These are phyloP conservation scores for Drosophila prostipennis DNA, from an alignment of 2,888 invertebrate genomes.

Conservation along the genomic window DNA sequence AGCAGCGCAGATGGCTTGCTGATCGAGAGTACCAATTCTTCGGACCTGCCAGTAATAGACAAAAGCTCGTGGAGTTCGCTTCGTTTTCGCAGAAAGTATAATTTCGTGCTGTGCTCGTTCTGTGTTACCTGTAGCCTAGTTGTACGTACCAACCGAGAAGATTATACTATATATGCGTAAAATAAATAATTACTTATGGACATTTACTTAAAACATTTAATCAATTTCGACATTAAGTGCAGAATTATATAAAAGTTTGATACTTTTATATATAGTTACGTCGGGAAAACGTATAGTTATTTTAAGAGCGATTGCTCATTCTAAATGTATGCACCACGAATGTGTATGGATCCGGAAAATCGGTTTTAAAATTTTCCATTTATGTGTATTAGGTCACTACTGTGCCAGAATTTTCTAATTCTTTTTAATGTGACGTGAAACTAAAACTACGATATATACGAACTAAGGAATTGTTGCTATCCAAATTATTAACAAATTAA, in stretches of 20 bases:
- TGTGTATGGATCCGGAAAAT: neutral
- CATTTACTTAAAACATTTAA: slow-evolving; percentile 3
- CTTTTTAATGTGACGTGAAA: slow-evolving; percentile 8
- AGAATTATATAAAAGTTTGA: neutral
- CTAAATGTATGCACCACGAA: neutral
- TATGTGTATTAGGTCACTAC: neutral
- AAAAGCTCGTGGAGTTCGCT: slow-evolving; percentile 78
- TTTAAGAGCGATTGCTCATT: slow-evolving; percentile 13
- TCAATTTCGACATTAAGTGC: slow-evolving; percentile 2
- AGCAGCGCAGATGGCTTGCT: slow-evolving; percentile 2
- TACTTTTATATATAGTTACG: neutral
- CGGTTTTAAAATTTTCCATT: neutral
- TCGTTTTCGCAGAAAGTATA: slow-evolving; percentile 64
- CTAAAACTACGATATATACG: neutral
- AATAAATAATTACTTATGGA: neutral
- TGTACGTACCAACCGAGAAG: slow-evolving; percentile 59
- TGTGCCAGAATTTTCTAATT: too few relatives aligned
- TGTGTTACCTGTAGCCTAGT: slow-evolving; percentile 68
- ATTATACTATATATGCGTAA: neutral
- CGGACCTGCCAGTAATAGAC: slow-evolving; percentile 73
- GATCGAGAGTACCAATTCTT: slow-evolving; percentile 36
- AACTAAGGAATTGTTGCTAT: neutral
- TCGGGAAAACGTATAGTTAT: slow-evolving; percentile 7
- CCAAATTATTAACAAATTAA: neutral
- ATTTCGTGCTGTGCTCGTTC: slow-evolving; percentile 55